Conservation (phyloP, 2,797 vertebrate species). For the Falco naumanni region DNA sequence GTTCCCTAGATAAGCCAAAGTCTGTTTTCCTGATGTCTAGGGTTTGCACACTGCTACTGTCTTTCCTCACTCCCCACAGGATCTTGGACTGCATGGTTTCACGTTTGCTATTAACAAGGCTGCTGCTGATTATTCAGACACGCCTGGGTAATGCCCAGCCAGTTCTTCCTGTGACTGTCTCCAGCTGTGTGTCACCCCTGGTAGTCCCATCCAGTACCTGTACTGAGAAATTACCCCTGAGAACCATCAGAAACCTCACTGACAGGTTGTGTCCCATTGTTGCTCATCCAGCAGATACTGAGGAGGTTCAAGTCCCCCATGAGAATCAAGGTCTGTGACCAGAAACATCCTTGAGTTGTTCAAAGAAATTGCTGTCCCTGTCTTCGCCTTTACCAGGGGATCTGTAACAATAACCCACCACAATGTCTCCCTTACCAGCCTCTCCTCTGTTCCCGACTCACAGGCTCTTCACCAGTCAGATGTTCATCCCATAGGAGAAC, state of each 20-base stretch:
- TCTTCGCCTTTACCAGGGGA: not conserved
- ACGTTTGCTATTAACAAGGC: not conserved
- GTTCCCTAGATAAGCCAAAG: not conserved
- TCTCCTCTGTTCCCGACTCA: not conserved
- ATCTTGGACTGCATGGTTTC: not conserved
- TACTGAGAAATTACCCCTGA: not conserved
- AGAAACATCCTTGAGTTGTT: not conserved
- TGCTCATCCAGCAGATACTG: not conserved
- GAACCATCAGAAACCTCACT: not conserved
- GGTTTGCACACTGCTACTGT: not conserved
- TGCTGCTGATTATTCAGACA: not conserved
- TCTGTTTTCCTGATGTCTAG: not conserved
- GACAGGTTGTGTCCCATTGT: not conserved
- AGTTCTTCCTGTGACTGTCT: not conserved
- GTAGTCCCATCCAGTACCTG: not conserved
- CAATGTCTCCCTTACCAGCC: not conserved
- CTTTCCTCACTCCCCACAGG: not conserved
- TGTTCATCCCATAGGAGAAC: too few species aligned
- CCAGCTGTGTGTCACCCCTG: not conserved
- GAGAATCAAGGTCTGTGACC: not conserved
- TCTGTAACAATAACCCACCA: not conserved
- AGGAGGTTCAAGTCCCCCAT: accelerated
- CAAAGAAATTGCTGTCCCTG: not conserved
- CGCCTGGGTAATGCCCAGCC: not conserved
- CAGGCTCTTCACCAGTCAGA: too few species aligned